These are phyloP conservation scores for Cryptotermes secundus DNA, from an alignment of 1,140 invertebrate species.

Conservation along the genomic window DNA sequence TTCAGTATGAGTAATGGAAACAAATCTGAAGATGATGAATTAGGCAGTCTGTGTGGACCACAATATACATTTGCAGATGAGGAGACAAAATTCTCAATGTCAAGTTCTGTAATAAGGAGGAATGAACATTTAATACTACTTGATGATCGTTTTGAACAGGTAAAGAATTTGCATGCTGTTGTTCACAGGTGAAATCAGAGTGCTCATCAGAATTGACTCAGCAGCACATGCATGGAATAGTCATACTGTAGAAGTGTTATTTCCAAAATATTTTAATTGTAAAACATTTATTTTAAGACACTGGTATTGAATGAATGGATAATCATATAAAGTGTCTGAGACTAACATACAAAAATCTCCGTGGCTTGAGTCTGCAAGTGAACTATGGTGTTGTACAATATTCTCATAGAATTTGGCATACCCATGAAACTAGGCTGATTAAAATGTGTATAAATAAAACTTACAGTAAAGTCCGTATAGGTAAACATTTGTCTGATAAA, in stretches of 20 bases:
- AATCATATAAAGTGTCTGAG: neutral
- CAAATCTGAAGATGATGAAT: slow-evolving; percentile 48
- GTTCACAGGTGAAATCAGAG: neutral
- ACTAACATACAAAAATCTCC: no score
- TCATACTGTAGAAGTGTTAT: neutral
- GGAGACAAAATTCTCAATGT: slow-evolving; percentile 90
- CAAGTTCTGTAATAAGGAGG: slow-evolving; percentile 83
- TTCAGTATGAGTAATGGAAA: neutral
- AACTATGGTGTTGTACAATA: no score
- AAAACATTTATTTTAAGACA: neutral
- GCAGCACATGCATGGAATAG: no score
- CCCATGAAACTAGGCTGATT: no score
- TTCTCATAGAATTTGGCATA: no score
- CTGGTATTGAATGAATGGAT: neutral
- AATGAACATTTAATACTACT: slow-evolving; percentile 81
- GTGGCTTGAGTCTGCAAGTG: no score
- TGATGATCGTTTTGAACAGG: slow-evolving; percentile 91
- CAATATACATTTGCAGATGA: slow-evolving; percentile 60
- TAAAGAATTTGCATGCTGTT: slow-evolving; percentile 43
- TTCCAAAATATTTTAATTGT: slow-evolving; percentile 33
- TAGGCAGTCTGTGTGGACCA: slow-evolving; percentile 53
- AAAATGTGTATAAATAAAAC: no score
- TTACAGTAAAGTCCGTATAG: no score
- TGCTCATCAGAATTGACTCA: no score
- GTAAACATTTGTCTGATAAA: no score